Evolutionary conservation across 1,140 invertebrate species (phyloP).

Genomic region (Orchesella cincta): DNA sequence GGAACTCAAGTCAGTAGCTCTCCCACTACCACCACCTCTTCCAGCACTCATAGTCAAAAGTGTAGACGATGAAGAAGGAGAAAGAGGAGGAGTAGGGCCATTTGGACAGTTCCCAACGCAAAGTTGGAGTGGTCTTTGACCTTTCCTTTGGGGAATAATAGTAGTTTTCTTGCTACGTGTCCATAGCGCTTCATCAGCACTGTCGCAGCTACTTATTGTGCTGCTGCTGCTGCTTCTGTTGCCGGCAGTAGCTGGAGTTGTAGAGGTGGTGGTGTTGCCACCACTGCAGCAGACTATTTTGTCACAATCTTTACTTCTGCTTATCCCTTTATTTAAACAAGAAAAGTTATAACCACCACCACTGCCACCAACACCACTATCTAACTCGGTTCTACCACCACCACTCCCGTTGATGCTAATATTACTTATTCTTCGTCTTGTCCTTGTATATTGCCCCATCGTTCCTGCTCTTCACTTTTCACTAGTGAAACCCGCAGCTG

Average conservation of each 20-base stretch:
- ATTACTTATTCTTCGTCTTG: neutral
- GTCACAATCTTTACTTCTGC: neutral
- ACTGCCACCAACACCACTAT: neutral
- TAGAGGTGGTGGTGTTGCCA: neutral
- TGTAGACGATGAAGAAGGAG: neutral
- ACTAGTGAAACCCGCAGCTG: neutral
- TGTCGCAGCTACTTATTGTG: neutral
- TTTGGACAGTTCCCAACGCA: conserved; percentile 18
- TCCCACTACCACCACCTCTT: neutral
- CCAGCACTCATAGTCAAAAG: neutral
- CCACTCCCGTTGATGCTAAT: neutral
- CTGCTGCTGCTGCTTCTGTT: neutral
- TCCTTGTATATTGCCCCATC: neutral
- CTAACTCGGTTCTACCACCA: neutral
- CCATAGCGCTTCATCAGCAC: neutral
- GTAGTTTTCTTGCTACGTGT: conserved; percentile 18
- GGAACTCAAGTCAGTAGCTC: neutral
- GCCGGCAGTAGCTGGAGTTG: neutral
- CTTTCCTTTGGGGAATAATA: conserved; percentile 17
- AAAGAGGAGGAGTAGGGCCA: neutral
- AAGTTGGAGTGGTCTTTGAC: conserved; percentile 26
- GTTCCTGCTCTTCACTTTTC: neutral
- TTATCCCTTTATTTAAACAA: conserved; percentile 4
- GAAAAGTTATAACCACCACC: neutral
- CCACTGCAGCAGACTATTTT: neutral